Evolutionary conservation across 1,140 invertebrate genomes (phyloP), one percentile per base, ranked within the genome.

Genomic region (Teleopsis dalmanni): DNA sequence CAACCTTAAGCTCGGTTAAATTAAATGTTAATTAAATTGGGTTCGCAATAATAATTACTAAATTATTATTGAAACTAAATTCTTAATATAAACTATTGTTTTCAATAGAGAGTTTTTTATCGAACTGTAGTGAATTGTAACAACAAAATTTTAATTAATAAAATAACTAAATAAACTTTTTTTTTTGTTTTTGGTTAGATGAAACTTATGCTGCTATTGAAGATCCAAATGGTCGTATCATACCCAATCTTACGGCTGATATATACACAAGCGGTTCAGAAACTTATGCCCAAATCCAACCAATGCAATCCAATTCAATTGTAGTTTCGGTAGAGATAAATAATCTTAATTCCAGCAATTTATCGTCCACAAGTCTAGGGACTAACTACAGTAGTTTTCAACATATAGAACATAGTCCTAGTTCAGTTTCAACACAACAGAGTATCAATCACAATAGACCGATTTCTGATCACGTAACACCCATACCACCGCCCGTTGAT

Each of bases 141-240:
- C n/a, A n/a, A n/a, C n/a, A n/a, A n/a, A n/a, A n/a, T 11, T 23
- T 1, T 40, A 3, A 23, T 22, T 22, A 40, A 40, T 10, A 40
- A 22, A n/a, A n/a, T 1, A 10, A 40, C 22, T 23, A n/a, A 40
- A 19, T n/a, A 22, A 13, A 40, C 14, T 13, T 27, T 18, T 41
- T 36, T 49, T 33, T 45, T 40, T 34, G 16, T 48, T 33, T 13
- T 0, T 21, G 47, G 40, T 14, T 43, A 85, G 88, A 91, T 70
- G 89, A 93, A 73, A 89, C 89, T 76, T 91, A 93, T 70, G 88
- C 87, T 2, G 88, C 87, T 4, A 91, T 91, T 48, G 87, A 89
- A 54, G 89, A 91, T 59, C 85, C 82, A 48, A 81, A 79, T 37
- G 82, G 80, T 55, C 72, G 72, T 38, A 78, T 78, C 42, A 81